phyloP scores from a whole-genome alignment of 2,888 invertebrate genomes.

The Pseudococcus jackbeardsleyi region DNA sequence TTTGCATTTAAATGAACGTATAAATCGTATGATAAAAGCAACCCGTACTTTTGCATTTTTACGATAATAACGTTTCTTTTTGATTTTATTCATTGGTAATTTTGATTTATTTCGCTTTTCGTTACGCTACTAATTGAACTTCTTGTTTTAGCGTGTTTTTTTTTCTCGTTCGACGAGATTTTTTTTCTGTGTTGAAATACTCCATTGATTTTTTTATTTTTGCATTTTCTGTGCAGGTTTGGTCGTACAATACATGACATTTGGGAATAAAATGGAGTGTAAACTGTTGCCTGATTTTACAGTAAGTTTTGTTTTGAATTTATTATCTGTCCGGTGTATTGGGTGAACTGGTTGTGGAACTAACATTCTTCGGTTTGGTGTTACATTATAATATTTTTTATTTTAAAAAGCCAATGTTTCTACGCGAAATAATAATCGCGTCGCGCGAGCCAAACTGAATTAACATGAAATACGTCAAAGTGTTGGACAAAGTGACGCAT shows the following conservation, averaged over 20 bases:
- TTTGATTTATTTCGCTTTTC: constrained; percentile 30
- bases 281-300: constrained; percentile 32
- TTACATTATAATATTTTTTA: not conserved
- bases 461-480: not conserved
- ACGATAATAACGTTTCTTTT: constrained; percentile 36
- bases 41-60: constrained; percentile 29
- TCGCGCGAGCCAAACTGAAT: not conserved
- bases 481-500: not conserved
- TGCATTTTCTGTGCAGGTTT: constrained; percentile 18
- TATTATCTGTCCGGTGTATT: constrained; percentile 2
- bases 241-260: not conserved
- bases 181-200: not conserved
- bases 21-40: constrained; percentile 29
- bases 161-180: not conserved
- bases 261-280: constrained; percentile 38
- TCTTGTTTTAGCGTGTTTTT: not conserved
- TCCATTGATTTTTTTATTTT: not conserved
- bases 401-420: not conserved
- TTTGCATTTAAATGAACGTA: constrained; percentile 48
- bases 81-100: constrained; percentile 48
- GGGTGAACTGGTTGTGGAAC: constrained; percentile 38
- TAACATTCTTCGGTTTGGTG: not conserved
- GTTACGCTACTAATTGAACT: constrained; percentile 10
- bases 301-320: constrained; percentile 1
- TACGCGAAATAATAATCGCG: not conserved